Evolutionary conservation across 1,140 invertebrate species (phyloP).

Genomic region (Stratiolaelaps scimitus): DNA sequence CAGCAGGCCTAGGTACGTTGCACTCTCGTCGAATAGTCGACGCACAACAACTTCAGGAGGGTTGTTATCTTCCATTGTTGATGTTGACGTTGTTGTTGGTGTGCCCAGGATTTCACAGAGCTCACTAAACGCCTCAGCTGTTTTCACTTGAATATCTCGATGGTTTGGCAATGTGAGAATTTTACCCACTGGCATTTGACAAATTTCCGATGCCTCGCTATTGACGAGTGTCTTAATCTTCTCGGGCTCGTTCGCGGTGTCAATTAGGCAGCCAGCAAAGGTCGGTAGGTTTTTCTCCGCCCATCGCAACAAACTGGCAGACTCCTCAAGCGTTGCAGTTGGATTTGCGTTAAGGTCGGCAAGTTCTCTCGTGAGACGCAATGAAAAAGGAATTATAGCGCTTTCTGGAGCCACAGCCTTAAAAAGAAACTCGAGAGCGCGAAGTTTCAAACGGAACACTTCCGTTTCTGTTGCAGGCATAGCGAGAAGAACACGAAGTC

Average conservation of each 20-base stretch:
- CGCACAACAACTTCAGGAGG: no score
- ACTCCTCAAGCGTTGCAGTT: background rate
- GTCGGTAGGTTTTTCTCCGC: conserved; percentile 2
- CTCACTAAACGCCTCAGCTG: no score
- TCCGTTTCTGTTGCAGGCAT: background rate
- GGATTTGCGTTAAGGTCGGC: background rate
- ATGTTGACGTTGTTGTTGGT: no score
- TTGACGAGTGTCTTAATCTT: background rate
- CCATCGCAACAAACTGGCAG: background rate
- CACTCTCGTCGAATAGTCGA: no score
- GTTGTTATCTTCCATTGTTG: no score
- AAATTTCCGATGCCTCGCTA: background rate
- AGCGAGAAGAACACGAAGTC: background rate
- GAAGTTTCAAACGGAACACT: background rate
- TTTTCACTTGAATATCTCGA: no score
- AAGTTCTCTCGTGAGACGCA: background rate
- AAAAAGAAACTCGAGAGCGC: background rate
- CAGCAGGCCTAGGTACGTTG: no score
- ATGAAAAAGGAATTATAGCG: background rate
- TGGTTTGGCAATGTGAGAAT: no score
- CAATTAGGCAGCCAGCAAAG: background rate
- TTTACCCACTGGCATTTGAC: background rate
- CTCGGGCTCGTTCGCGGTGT: background rate
- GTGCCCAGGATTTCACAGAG: no score
- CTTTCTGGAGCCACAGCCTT: conserved; percentile 11